Evolutionary conservation across 2,113 vertebrate genomes (phyloP).

Genomic region (Martes martes): DNA sequence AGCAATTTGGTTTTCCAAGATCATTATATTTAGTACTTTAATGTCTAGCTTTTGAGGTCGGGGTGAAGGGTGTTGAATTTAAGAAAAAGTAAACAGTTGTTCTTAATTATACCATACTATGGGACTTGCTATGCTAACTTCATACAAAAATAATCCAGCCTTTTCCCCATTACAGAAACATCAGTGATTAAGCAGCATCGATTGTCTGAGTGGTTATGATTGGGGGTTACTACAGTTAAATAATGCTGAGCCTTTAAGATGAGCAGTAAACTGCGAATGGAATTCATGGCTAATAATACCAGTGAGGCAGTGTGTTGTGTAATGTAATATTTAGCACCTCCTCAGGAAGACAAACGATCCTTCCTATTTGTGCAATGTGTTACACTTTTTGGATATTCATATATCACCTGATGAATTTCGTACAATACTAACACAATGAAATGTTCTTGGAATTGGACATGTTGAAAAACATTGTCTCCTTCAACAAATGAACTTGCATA

Average conservation of each 20-base stretch:
- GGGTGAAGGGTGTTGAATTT: constrained; percentile 74
- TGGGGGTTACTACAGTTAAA: constrained; percentile 42
- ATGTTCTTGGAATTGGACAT: not conserved
- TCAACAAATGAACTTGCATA: constrained; percentile 48
- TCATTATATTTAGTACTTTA: constrained; percentile 82
- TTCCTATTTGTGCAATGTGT: constrained; percentile 48
- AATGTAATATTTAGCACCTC: constrained; percentile 43
- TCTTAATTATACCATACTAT: constrained; percentile 62
- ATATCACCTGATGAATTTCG: constrained; percentile 39
- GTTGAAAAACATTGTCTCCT: constrained; percentile 49
- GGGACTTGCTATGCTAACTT: constrained; percentile 66
- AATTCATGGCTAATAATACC: constrained; percentile 47
- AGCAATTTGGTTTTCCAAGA: constrained; percentile 81
- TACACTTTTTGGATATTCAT: constrained; percentile 40
- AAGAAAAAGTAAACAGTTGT: constrained; percentile 78
- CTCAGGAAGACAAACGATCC: constrained; percentile 53
- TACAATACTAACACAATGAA: constrained; percentile 41
- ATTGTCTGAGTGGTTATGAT: constrained; percentile 40
- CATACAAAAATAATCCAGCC: constrained; percentile 44
- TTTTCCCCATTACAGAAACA: constrained; percentile 51
- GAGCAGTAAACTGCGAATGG: constrained; percentile 31
- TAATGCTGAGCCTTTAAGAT: constrained; percentile 33
- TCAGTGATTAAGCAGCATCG: constrained; percentile 61
- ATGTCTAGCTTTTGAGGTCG: constrained; percentile 75
- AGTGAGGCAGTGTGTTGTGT: constrained; percentile 34